Evolutionary conservation across 2,113 vertebrate species (phyloP).

Genomic region (Synodontis membranacea): DNA sequence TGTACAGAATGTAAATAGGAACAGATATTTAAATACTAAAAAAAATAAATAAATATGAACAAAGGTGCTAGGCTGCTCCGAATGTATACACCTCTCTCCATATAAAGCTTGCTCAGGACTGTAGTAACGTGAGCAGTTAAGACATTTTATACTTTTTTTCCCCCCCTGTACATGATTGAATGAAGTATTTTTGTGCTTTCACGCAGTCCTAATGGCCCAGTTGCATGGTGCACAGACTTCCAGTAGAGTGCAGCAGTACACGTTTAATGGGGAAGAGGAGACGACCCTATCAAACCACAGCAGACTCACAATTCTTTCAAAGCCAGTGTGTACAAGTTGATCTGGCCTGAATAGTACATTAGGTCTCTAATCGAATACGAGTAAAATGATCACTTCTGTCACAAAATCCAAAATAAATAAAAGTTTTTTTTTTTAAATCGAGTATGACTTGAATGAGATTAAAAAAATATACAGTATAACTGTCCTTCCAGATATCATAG

Average conservation of each 20-base stretch:
- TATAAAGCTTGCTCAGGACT: background rate
- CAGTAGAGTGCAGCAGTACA: constrained; percentile 33
- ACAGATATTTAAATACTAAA: background rate
- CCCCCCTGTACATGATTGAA: background rate
- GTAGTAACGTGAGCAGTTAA: background rate
- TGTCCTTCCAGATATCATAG: background rate
- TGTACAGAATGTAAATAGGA: background rate
- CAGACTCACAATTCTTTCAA: no score
- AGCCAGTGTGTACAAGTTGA: background rate
- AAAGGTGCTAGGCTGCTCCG: background rate
- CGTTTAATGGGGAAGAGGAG: background rate
- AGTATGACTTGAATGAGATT: background rate
- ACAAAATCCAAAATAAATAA: no score
- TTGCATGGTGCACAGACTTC: background rate
- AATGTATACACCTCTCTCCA: no score
- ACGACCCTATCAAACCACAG: background rate
- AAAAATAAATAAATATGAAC: background rate
- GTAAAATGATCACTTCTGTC: background rate
- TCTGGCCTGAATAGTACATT: background rate
- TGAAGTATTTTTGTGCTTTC: background rate
- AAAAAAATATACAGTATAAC: background rate
- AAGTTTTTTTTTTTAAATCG: no score
- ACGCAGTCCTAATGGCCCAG: background rate
- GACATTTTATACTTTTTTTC: no score
- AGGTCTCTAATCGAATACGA: background rate